A percentile compares a stretch with the other conserved stretches of the same genome.
phyloP scores from a whole-genome alignment of 2,888 invertebrate genomes.

The Smittia sp. region DNA sequence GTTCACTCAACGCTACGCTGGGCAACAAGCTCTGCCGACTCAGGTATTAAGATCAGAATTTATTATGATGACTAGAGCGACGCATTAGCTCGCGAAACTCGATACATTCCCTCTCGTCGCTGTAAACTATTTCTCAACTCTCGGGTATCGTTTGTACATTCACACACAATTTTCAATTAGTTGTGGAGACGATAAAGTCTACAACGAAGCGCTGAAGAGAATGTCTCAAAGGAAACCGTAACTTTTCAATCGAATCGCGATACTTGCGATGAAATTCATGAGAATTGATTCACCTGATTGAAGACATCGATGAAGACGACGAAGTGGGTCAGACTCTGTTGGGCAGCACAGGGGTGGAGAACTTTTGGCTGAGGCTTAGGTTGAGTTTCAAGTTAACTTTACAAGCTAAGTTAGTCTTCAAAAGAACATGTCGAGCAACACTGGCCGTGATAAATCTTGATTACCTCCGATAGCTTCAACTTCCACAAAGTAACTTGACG shows the following conservation, averaged over 20 bases:
- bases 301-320: not conserved
- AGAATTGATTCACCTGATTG: constrained; percentile 7
- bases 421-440: not conserved
- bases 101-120: not conserved
- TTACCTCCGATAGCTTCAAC: not conserved
- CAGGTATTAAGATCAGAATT: constrained; percentile 56
- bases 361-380: too few species aligned
- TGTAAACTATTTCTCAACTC: not conserved
- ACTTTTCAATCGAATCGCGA: not conserved
- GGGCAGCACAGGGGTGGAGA: not conserved
- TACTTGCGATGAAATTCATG: not conserved
- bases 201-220: not conserved
- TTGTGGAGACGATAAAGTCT: not conserved
- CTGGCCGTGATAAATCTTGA: not conserved
- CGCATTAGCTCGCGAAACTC: not conserved
- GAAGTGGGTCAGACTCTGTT: not conserved
- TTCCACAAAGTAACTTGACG: not conserved
- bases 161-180: not conserved
- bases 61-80: not conserved
- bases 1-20: constrained; percentile 75
- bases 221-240: not conserved
- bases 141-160: not conserved
- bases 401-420: too few species aligned
- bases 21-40: constrained; percentile 76
- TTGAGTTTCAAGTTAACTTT: too few species aligned